Percentiles rank a stretch among this genome's conserved stretches.
Conservation (phyloP, 2,888 invertebrate genomes). For the Pterostichus niger region DNA sequence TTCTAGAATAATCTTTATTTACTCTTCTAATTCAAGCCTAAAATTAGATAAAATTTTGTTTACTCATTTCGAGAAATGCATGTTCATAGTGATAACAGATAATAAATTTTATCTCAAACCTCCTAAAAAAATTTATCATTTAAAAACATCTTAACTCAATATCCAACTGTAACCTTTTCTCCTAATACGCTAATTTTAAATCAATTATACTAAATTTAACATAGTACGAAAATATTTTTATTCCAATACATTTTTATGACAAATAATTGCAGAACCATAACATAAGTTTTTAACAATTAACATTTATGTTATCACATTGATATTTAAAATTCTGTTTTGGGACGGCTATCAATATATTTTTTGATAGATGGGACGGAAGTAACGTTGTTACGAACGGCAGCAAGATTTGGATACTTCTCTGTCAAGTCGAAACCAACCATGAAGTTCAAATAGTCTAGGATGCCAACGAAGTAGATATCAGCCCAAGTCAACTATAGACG, state of each 20-base stretch:
- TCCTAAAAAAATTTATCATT: background rate
- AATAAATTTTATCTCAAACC: background rate
- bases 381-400: conserved; percentile 80
- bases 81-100: conserved; percentile 22
- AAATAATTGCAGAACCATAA: conserved; percentile 2
- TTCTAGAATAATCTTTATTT: conserved; percentile 36
- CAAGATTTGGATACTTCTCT: conserved; percentile 81
- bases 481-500: conserved; percentile 81
- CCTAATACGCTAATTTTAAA: background rate
- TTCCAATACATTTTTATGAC: conserved; percentile 22
- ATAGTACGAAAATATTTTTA: background rate
- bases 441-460: conserved; percentile 81
- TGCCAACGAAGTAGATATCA: conserved; percentile 81
- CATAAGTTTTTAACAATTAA: background rate
- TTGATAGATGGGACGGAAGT: conserved; percentile 81
- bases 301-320: conserved; percentile 67
- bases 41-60: conserved; percentile 7
- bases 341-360: conserved; percentile 83
- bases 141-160: background rate
- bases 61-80: conserved; percentile 21
- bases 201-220: too few relatives aligned
- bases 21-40: background rate
- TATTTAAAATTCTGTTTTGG: conserved; percentile 76
- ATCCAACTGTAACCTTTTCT: background rate
- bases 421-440: conserved; percentile 80